These are phyloP conservation scores for Siniperca obscura DNA, from an alignment of 2,797 vertebrate genomes.

Conservation along the genomic window DNA sequence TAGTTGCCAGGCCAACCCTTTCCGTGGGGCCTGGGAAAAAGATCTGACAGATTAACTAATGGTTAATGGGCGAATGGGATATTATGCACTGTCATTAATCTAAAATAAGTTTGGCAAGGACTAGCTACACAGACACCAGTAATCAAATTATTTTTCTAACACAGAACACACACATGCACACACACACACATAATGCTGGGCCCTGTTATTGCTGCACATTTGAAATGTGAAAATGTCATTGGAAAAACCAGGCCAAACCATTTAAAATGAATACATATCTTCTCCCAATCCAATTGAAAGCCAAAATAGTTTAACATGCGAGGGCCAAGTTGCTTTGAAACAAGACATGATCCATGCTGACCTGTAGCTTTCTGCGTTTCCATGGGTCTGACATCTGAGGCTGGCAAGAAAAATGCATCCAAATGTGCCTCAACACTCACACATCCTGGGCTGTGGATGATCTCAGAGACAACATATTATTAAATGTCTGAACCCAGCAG, in stretches of 20 bases:
- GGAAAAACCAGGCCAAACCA: conserved; percentile 28
- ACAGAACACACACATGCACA: conserved; percentile 44
- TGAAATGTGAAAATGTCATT: conserved; percentile 30
- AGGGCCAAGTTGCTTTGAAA: background rate
- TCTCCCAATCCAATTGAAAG: conserved; percentile 30
- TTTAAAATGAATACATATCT: conserved; percentile 12
- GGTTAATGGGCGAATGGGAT: conserved; percentile 73
- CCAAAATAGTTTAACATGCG: background rate
- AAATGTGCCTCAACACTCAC: conserved; percentile 21
- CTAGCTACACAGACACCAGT: conserved; percentile 47
- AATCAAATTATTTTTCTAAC: conserved; percentile 63
- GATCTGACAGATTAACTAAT: conserved; percentile 76
- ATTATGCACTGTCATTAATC: conserved; percentile 77
- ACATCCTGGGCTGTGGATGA: conserved; percentile 45
- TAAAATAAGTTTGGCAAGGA: conserved; percentile 70
- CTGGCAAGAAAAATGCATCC: conserved; percentile 8
- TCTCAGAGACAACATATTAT: conserved; percentile 64
- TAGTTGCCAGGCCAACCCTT: conserved; percentile 69
- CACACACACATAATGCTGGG: conserved; percentile 27
- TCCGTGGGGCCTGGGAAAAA: conserved; percentile 65
- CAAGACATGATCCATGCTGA: conserved; percentile 7
- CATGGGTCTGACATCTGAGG: conserved; percentile 14
- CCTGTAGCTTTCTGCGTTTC: background rate
- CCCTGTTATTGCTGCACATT: conserved; percentile 28
- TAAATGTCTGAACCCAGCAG: conserved; percentile 61